These are phyloP conservation scores for Gambusia affinis DNA, from an alignment of 2,113 vertebrate species.

Conservation along the genomic window DNA sequence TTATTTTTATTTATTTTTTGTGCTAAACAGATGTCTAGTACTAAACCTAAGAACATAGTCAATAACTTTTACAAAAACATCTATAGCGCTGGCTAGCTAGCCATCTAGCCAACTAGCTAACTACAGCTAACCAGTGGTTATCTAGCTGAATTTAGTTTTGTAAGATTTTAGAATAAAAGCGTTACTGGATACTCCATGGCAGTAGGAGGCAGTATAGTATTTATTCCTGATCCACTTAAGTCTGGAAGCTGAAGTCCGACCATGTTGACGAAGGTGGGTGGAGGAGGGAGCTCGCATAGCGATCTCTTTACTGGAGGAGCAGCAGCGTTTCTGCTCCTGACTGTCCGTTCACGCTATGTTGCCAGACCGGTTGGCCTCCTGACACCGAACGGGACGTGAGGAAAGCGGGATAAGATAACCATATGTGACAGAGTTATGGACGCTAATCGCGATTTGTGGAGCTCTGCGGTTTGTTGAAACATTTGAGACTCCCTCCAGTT, in stretches of 20 bases:
- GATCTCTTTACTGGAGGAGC: not conserved
- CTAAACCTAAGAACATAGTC: too few species aligned
- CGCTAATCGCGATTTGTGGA: not conserved
- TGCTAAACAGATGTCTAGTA: too few species aligned
- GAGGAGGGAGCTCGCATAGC: not conserved
- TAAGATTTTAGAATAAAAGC: too few species aligned
- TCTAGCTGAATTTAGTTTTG: too few species aligned
- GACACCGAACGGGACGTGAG: not conserved
- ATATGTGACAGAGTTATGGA: not conserved
- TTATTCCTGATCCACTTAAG: not conserved
- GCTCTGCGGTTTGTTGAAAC: conserved; percentile 5
- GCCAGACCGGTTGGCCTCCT: not conserved
- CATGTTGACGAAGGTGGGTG: not conserved
- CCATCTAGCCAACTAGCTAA: too few species aligned
- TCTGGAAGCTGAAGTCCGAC: not conserved
- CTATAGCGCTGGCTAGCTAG: too few species aligned
- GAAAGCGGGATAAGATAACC: not conserved
- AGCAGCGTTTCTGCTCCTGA: not conserved
- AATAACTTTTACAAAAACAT: too few species aligned
- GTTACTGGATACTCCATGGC: not conserved
- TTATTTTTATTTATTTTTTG: too few species aligned
- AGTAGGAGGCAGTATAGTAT: not conserved
- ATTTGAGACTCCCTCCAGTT: conserved; percentile 1
- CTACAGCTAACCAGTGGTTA: too few species aligned
- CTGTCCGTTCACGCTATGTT: conserved; percentile 15